Evolutionary conservation across 1,140 invertebrate species (phyloP).

Genomic region (Platyura marginata): DNA sequence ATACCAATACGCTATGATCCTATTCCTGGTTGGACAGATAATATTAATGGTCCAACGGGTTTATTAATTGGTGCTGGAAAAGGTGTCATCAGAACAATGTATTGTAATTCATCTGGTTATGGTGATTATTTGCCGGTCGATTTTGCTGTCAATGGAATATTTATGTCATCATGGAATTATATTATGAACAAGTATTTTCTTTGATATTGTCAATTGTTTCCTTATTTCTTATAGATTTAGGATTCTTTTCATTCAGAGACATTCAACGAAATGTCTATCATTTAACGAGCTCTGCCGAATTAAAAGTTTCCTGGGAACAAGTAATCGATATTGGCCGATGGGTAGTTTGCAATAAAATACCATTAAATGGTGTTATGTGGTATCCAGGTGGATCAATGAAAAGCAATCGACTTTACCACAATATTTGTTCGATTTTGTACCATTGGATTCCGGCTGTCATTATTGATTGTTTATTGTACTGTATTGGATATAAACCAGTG

Average conservation of each 20-base stretch:
- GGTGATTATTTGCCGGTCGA: constrained; percentile 57
- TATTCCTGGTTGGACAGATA: constrained; percentile 76
- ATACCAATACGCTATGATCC: constrained; percentile 67
- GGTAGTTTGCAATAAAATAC: constrained; percentile 49
- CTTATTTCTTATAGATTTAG: no score
- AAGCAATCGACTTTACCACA: constrained; percentile 49
- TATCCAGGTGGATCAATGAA: constrained; percentile 83
- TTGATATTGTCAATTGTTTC: no score
- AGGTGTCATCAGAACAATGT: constrained; percentile 52
- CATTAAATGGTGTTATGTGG: constrained; percentile 64
- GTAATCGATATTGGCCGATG: constrained; percentile 66
- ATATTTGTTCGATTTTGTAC: constrained; percentile 61
- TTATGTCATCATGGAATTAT: constrained; percentile 50
- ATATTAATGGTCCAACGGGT: constrained; percentile 75
- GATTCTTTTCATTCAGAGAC: no score
- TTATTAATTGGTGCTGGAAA: constrained; percentile 43
- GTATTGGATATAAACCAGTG: constrained; percentile 68
- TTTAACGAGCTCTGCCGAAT: constrained; percentile 53
- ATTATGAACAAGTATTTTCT: constrained; percentile 22
- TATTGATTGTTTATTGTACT: constrained; percentile 51
- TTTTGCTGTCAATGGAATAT: constrained; percentile 55
- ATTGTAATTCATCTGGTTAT: constrained; percentile 31
- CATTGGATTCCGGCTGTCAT: constrained; percentile 71
- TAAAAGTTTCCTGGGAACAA: constrained; percentile 66
- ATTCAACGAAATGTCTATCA: constrained; percentile 38